Conservation (phyloP, 2,113 vertebrate genomes). For the Cheirogaleus medius region DNA sequence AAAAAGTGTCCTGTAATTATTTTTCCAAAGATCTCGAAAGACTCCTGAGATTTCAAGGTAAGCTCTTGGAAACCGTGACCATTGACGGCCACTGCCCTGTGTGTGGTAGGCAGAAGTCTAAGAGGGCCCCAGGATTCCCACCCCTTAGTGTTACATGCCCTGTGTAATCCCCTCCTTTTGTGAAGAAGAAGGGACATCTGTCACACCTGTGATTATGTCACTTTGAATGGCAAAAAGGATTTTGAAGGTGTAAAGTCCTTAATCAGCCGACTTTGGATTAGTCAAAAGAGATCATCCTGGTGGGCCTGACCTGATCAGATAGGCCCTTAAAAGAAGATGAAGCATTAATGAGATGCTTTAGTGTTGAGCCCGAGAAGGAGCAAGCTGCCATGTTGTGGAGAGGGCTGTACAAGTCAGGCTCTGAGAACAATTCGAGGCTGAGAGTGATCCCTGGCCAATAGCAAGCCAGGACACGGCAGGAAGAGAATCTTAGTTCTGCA, state of each 20-base stretch:
- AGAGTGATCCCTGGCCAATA: neutral
- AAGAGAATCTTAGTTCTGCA: neutral
- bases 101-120: neutral
- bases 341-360: neutral
- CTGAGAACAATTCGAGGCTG: accelerated
- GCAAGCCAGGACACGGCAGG: neutral
- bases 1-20: neutral
- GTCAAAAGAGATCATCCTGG: neutral
- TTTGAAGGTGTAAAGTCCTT: neutral
- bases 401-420: neutral
- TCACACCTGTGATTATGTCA: neutral
- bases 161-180: neutral
- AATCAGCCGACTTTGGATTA: neutral
- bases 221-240: neutral
- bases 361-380: too few relatives aligned
- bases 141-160: neutral
- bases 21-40: neutral
- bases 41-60: neutral
- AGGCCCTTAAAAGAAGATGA: neutral
- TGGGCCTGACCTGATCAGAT: neutral
- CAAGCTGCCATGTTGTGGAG: neutral
- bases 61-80: neutral
- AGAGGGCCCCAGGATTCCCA: neutral
- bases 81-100: too few relatives aligned
- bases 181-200: neutral